phyloP scores from a whole-genome alignment of 2,797 vertebrate genomes.

The Amazona finschi region DNA sequence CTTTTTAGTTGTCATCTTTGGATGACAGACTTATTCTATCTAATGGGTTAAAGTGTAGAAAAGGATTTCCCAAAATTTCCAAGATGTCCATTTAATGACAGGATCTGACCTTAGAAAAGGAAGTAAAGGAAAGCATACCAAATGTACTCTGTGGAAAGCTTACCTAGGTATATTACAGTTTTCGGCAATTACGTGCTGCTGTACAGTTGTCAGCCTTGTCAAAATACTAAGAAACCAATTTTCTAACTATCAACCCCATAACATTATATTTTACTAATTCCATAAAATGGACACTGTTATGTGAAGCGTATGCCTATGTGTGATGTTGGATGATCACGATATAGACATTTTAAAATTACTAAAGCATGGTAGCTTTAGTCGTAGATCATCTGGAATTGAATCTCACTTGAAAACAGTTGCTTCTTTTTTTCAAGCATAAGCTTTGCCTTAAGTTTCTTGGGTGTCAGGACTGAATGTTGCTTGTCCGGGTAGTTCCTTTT shows the following conservation, averaged over 20 bases:
- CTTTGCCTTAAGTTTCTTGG: background rate
- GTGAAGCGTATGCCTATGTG: fast-evolving
- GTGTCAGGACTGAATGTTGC: background rate
- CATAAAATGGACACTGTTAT: background rate
- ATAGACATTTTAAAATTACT: background rate
- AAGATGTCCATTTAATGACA: background rate
- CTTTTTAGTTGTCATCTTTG: background rate
- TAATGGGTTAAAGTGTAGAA: background rate
- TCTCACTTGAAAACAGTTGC: background rate
- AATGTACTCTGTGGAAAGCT: background rate
- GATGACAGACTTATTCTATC: background rate
- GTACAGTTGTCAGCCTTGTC: background rate
- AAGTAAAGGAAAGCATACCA: background rate
- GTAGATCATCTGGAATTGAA: background rate
- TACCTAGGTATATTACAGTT: background rate
- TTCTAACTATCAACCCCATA: background rate
- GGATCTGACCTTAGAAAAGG: background rate
- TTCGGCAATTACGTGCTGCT: background rate
- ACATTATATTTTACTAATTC: background rate
- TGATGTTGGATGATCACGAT: background rate
- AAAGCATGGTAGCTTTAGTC: background rate
- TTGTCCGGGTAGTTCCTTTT: background rate
- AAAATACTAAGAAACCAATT: background rate
- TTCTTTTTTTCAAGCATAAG: background rate
- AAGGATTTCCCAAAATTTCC: background rate